Evolutionary conservation across 2,888 invertebrate species (phyloP), one percentile per base, ranked within the genome.

Genomic region (Abrostola triplasia): DNA sequence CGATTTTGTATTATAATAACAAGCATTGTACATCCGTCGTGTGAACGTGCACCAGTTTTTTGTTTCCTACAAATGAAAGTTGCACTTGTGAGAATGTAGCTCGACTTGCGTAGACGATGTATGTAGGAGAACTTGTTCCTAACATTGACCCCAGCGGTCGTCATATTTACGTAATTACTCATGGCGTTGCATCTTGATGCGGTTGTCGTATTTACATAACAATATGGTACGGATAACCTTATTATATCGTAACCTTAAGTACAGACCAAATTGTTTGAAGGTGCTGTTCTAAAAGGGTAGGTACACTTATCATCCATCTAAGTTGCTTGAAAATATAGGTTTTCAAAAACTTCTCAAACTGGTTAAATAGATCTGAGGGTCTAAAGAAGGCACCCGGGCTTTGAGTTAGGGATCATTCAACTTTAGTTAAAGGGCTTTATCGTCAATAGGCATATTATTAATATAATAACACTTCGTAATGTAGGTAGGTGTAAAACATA

Each of bases 11-110:
- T 86, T 77, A 83, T 85, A 88, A 87, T 85, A 88, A 87, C 84
- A 82, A 84, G 80, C 79, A 82, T 79, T 77, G 74, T 82, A 79
- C 74, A 83, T 81, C 76, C 82, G 80, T 84, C 93, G 93, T 94
- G 94, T 90, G 94, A 94, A 92, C 89, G 84, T 76, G 87, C 85
- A 84, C 86, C 71, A 85, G 85, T 92, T 94, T 89, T 93, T 93
- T 93, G 88, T 86, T 88, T 84, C 86, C 77, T 88, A 88, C 87
- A 91, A 94, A 94, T 93, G 94, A 94, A 94, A 94, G 94, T 94
- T 89, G 88, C 88, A 89, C 84, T 88, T 91, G 92, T 94, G 94
- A 90, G 93, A 93, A 92, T 87, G 81, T 84, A 82, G 86, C 87
- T 83, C 65, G 82, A 71, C 87, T 67, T 65, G 56, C 24, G 83